These are phyloP conservation scores for Acheta domesticus DNA, from an alignment of 2,888 invertebrate species.

Conservation along the genomic window DNA sequence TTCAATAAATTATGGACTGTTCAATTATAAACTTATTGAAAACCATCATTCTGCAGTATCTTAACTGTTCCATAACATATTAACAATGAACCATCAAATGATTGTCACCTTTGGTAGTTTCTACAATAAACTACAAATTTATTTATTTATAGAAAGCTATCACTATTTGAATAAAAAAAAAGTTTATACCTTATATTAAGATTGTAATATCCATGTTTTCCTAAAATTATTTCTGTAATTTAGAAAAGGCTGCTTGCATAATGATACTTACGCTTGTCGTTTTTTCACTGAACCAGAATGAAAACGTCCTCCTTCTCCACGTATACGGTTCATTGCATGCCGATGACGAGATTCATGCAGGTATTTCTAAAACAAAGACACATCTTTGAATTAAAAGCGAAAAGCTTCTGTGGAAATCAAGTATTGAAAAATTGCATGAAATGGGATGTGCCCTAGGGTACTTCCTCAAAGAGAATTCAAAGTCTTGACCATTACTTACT, in stretches of 20 bases:
- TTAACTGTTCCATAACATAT: too few species aligned
- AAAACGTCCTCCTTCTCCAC: conserved; percentile 95
- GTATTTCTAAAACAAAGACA: conserved; percentile 73
- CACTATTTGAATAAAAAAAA: too few species aligned
- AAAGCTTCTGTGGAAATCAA: background rate
- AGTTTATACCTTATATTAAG: too few species aligned
- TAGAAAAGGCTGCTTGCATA: background rate
- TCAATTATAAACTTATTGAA: too few species aligned
- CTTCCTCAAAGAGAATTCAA: background rate
- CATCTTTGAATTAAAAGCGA: background rate
- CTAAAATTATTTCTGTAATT: too few species aligned
- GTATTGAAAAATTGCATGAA: background rate
- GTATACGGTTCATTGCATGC: conserved; percentile 95
- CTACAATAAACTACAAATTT: too few species aligned
- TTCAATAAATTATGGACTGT: too few species aligned
- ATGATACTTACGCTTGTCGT: conserved; percentile 34
- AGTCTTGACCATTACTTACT: conserved; percentile 51
- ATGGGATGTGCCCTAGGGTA: background rate
- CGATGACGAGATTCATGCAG: conserved; percentile 95
- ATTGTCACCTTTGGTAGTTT: too few species aligned
- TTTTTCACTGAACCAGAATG: conserved; percentile 63
- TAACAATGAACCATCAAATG: too few species aligned
- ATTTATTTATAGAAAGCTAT: too few species aligned
- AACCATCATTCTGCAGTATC: too few species aligned
- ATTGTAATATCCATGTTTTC: too few species aligned